Evolutionary conservation across 2,888 invertebrate species (phyloP).

Genomic region (Nomada ferruginata): DNA sequence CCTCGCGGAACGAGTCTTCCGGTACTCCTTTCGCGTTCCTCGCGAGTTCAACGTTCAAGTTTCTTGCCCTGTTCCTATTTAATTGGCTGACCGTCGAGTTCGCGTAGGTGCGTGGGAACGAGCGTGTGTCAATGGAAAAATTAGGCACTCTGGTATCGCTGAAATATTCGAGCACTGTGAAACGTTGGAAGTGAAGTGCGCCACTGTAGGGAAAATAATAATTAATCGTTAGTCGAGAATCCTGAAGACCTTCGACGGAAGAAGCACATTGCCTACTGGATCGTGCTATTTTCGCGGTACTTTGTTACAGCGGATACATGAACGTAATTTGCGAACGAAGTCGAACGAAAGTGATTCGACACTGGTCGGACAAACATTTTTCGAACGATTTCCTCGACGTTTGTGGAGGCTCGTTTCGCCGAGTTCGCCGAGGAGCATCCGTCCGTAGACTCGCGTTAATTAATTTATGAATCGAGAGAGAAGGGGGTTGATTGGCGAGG

Average conservation of each 20-base stretch:
- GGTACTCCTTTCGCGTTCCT: background rate
- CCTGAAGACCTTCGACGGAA: constrained; percentile 24
- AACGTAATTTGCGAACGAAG: background rate
- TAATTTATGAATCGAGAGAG: constrained; percentile 32
- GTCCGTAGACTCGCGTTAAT: constrained; percentile 31
- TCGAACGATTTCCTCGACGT: background rate
- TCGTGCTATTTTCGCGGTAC: constrained; percentile 44
- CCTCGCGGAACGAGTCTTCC: background rate
- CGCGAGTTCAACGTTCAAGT: background rate
- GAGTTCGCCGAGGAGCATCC: background rate
- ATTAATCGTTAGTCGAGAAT: background rate
- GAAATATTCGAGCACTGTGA: too few relatives aligned
- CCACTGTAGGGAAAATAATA: background rate
- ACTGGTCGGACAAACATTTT: constrained; percentile 1
- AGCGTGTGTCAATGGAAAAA: background rate
- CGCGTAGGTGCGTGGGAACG: too few relatives aligned
- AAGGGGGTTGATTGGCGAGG: background rate
- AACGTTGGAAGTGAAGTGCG: background rate
- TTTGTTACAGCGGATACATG: background rate
- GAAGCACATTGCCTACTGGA: background rate
- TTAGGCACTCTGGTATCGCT: background rate
- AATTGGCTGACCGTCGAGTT: background rate
- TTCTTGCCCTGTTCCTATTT: background rate
- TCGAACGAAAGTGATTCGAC: background rate
- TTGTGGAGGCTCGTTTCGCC: background rate